Conservation (phyloP, 2,113 vertebrate species). For the Pomatostomus ruficeps region DNA sequence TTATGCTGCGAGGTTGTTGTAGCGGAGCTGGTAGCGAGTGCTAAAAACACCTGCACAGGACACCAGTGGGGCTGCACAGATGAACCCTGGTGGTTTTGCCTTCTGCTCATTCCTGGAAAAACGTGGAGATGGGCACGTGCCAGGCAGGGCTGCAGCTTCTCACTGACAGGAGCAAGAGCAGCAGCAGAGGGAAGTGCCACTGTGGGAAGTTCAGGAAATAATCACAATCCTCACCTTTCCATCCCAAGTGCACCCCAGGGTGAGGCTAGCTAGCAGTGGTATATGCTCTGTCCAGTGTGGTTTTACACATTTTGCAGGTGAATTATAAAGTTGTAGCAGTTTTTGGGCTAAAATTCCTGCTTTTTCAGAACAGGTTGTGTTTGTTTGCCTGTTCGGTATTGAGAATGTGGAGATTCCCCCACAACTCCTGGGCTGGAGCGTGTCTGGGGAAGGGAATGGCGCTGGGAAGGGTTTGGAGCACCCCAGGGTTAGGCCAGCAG, state of each 20-base stretch:
- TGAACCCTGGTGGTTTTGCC: not conserved
- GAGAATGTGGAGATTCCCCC: not conserved
- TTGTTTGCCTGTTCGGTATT: not conserved
- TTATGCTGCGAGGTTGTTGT: accelerated
- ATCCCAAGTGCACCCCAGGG: not conserved
- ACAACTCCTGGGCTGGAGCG: not conserved
- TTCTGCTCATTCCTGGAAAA: not conserved
- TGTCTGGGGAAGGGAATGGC: too few relatives aligned
- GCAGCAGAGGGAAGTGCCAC: not conserved
- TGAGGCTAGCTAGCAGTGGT: not conserved
- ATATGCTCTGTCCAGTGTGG: not conserved
- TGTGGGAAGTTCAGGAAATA: not conserved
- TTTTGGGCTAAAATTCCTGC: not conserved
- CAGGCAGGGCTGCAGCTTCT: not conserved
- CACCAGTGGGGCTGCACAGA: not conserved
- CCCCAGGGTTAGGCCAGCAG: not conserved
- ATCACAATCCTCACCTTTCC: not conserved
- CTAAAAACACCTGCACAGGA: not conserved
- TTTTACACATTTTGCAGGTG: not conserved
- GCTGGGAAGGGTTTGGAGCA: too few relatives aligned
- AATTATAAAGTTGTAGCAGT: not conserved
- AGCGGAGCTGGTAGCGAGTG: not conserved
- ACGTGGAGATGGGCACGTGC: not conserved
- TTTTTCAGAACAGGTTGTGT: not conserved
- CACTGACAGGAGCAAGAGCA: not conserved